Evolutionary conservation across 35 echinoderm and acorn worm species (phyloP), one percentile per base, ranked within the genome.

Genomic region (Lytechinus variegatus): DNA sequence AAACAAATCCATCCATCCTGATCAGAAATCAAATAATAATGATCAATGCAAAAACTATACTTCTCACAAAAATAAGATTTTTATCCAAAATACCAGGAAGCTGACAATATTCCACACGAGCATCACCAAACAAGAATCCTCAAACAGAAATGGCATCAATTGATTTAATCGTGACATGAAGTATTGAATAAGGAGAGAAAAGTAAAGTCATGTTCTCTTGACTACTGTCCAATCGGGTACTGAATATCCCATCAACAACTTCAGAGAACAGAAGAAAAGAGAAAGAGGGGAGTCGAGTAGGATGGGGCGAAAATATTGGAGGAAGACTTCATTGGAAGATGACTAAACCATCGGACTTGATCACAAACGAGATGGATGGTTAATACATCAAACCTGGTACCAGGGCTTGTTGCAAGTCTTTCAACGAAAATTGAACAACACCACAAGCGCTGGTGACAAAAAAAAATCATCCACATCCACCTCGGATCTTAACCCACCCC

Each of bases 401-500:
- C 88, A 44, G 52, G 21, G 52, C 29, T 54, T 54, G 28, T 90
- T 90, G 88, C 88, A 29, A 90, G 27, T 90, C 88, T 90, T 90
- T 90, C 88, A 90, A 51, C 88, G 16, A 90, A 90, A 90, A 90
- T 54, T 52, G 88, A 44, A 28, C 88, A 90, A 54, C 88, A 54
- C 29, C 29, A 90, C 88, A 90, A 54, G 52, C 28, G 88, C 16
- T 90, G 88, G 88, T 90, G 88, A 52, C 8, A 21, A 90, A 10
- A 90, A 90, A 90, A 5, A 10, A 54, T 90, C 88, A 14, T 54
- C 88, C 88, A 52, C 11, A 52, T 4, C 9, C 87, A 27, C 9
- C 8, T 11, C 87, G 9, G 4, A 3, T 16, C n/a, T 33, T 51
- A 10, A 10, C 88, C 88, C 86, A 1, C 86, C 87, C 52, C 87